Base-by-base conservation (phyloP, 2,888 invertebrate species). In the Dioctria rufipes region DNA sequence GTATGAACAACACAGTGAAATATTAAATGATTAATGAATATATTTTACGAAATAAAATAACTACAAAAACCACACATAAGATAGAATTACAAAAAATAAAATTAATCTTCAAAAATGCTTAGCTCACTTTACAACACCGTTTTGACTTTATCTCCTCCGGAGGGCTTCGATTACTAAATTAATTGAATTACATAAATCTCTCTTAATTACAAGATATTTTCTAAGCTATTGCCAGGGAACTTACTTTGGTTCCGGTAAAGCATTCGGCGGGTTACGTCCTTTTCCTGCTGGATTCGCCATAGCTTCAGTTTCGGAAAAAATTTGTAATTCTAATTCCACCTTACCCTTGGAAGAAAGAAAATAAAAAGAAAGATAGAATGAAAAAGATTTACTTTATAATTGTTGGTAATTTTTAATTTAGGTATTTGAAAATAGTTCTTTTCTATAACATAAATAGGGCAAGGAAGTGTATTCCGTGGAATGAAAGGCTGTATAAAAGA, bases 321-420 rank as follows among this genome's bases (percentile, higher is more conserved):
- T 85, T 80, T 91, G 91, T 83, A 95, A 85, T 86, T 94, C 93
- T 83, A 93, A 86, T 85, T 95, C 93, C n/a, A 94, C 89, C 87
- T 92, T 92, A 3, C 94, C 95, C 94, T 94, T 83, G 0, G 25
- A 25, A 25, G 25, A 2, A 25, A 25, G 25, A 25, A 25, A 25
- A 25, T 0, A 25, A 25, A 25, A 25, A 25, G 25, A 25, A 25
- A 25, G 25, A 25, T 1, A 25, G 25, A 25, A 25, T 25, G 25
- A 25, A 25, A 25, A 25, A 25, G 0, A 1, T 25, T 25, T 25
- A 25, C 0, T 25, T 51, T 42, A 3, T 51, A 65, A n/a, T 39
- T 61, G 4, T 60, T 67, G 37, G 49, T 42, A 39, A 71, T 49
- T 71, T 61, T 1, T 25, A 25, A 25, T 25, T 25, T 25, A n/a